These are phyloP conservation scores for Bombyx mandarina DNA, from an alignment of 1,140 invertebrate genomes.

Conservation along the genomic window DNA sequence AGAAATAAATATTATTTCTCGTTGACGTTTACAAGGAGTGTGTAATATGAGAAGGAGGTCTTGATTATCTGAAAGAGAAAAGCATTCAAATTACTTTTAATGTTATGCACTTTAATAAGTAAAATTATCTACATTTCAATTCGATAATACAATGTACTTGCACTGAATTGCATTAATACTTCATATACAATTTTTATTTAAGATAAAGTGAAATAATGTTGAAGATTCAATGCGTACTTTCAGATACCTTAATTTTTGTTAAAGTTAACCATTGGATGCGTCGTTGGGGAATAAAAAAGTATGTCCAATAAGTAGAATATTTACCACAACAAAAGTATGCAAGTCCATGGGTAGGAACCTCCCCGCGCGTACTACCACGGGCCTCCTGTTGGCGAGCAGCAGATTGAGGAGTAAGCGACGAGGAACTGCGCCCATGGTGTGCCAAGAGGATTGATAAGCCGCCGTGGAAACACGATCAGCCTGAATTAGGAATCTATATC, in stretches of 20 bases:
- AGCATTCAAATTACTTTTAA: constrained; percentile 4
- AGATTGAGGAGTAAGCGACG: constrained; percentile 38
- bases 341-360: constrained; percentile 48
- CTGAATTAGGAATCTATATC: constrained; percentile 12
- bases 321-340: constrained; percentile 42
- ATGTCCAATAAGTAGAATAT: neutral
- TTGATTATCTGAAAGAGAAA: constrained; percentile 56
- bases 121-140: no score
- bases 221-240: no score
- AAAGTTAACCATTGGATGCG: no score
- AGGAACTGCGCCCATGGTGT: constrained; percentile 26
- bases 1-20: constrained; percentile 23
- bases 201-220: no score
- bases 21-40: constrained; percentile 51
- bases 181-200: no score
- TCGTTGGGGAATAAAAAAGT: neutral
- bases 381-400: constrained; percentile 27
- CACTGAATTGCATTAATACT: no score
- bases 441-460: constrained; percentile 48
- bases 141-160: no score
- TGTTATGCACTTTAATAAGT: neutral
- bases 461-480: constrained; percentile 41
- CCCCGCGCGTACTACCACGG: constrained; percentile 31
- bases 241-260: no score
- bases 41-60: constrained; percentile 60